Base-by-base conservation (phyloP, 2,888 invertebrate genomes). In the Quadroppia sp. region DNA sequence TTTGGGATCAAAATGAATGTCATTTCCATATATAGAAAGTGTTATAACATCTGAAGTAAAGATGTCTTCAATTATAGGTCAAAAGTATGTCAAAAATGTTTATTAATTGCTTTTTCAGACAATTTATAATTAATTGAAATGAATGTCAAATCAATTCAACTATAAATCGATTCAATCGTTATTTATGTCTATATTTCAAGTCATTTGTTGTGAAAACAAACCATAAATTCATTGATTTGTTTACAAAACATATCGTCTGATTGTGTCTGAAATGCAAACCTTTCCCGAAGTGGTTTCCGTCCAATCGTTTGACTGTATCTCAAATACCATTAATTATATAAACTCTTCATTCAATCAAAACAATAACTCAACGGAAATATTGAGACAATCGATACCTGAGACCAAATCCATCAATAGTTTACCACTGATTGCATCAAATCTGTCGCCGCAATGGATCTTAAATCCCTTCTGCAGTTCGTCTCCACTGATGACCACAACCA, bases 361-460 rank as follows among this genome's bases (percentile, higher is more conserved):
- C 36, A 70, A 45, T 70, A 28, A 53, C 6, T 7, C 30, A 45
- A 48, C 23, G 15, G 17, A 53, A 25, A 2, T 32, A 30, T 28
- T 70, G 45, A 71, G 71, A 20, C 42, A 36, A 67, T 30, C 67
- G 20, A 17, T 42, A n/a, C 40, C 15, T n/a, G 67, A 67, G 25
- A 67, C 30, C 42, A 42, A 67, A 36, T 6, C 48, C 4, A 15
- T 23, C 17, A 48, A 23, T 48, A 48, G 17, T 53, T 25, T 71
- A 13, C 32, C 71, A 20, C n/a, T 48, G 9, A 53, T 71, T 20
- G 15, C 48, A 32, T 50, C 53, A 15, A 17, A 48, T 7, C 13
- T 53, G 48, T 11, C 50, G 9, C 28, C 48, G n/a, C 71, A 71
- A 71, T 71, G 71, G 71, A 15, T 71, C 1, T 28, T 71, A 50